Percentiles rank a stretch among this genome's conserved stretches.
These are phyloP conservation scores for Peromyscus aztecus DNA, from an alignment of 2,797 vertebrate species.

Conservation along the genomic window DNA sequence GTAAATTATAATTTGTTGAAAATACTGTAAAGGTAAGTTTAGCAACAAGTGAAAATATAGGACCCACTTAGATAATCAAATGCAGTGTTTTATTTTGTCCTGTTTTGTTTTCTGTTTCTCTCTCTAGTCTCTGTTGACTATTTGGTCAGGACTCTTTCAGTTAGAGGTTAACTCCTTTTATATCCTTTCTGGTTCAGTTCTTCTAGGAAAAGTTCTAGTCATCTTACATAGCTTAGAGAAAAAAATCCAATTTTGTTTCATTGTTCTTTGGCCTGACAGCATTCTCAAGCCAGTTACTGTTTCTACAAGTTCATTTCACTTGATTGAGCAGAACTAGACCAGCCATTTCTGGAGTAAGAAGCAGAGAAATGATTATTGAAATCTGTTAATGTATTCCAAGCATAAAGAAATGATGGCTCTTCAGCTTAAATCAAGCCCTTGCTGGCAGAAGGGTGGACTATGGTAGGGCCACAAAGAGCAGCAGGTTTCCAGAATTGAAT, in stretches of 20 bases:
- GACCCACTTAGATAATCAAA: background rate
- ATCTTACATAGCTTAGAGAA: background rate
- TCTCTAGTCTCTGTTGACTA: conserved; percentile 9
- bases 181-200: conserved; percentile 18
- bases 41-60: conserved; percentile 15
- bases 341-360: background rate
- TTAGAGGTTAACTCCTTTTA: background rate
- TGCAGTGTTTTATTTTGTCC: background rate
- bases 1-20: conserved; percentile 40
- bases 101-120: background rate
- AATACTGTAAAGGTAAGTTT: conserved; percentile 49
- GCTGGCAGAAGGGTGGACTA: background rate
- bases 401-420: background rate
- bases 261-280: conserved; percentile 4
- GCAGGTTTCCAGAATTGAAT: conserved; percentile 10
- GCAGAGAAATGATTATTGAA: conserved; percentile 3
- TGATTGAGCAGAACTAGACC: background rate
- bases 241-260: background rate
- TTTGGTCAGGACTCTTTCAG: background rate
- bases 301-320: conserved; percentile 35
- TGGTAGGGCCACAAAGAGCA: background rate
- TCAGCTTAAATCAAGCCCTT: background rate
- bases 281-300: background rate
- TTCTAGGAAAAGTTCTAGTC: background rate
- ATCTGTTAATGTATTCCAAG: background rate